phyloP scores from a whole-genome alignment of 2,888 invertebrate genomes.

The Uloborus plumipes region DNA sequence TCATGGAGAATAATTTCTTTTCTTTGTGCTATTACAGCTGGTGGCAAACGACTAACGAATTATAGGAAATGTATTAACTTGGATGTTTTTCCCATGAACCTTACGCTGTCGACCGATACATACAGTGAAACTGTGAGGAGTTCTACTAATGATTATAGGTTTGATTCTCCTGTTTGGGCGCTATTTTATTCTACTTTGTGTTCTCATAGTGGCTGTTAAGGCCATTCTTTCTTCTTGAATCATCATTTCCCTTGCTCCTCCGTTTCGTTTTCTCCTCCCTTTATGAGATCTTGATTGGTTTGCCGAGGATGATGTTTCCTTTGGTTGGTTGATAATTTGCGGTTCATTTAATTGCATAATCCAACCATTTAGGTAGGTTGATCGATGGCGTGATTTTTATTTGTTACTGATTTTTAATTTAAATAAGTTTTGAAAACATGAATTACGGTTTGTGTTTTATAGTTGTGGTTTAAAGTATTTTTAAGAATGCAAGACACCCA shows the following conservation, averaged over 20 bases:
- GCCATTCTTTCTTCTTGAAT: constrained; percentile 33
- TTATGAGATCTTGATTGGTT: too few species aligned
- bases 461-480: too few species aligned
- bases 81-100: constrained; percentile 26
- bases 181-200: constrained; percentile 35
- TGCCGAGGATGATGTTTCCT: too few species aligned
- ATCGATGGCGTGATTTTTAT: too few species aligned
- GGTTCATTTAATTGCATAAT: too few species aligned
- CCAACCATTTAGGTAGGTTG: too few species aligned
- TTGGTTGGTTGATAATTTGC: too few species aligned
- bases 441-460: too few species aligned
- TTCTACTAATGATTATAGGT: constrained; percentile 25
- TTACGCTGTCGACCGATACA: background rate
- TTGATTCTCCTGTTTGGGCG: constrained; percentile 12
- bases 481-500: too few species aligned
- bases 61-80: constrained; percentile 37
- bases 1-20: constrained; percentile 1
- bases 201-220: constrained; percentile 22
- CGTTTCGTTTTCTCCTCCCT: too few species aligned
- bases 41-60: constrained; percentile 21
- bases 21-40: constrained; percentile 27
- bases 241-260: constrained; percentile 12
- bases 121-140: background rate
- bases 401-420: too few species aligned
- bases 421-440: too few species aligned